Evolutionary conservation across 1,140 invertebrate species (phyloP), one percentile per base, ranked within the genome.

Genomic region (Hydropsyche tenuis): DNA sequence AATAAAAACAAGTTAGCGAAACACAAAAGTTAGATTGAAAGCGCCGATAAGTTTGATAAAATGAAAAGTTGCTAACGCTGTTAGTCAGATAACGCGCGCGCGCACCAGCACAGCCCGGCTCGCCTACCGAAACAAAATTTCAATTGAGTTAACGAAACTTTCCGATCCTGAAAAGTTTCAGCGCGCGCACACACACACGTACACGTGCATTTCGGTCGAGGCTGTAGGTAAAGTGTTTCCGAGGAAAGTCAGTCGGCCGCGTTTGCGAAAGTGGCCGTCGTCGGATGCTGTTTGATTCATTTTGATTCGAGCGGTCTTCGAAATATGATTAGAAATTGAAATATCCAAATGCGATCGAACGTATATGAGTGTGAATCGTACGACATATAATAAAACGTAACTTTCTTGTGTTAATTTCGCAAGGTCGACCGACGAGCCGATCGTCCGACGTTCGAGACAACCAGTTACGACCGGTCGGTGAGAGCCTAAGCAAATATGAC

Each of bases 71-170:
- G 42, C 69, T 45, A 60, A 60, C 48, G 69, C 27, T 43, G 63
- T 65, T 65, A 65, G 63, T 65, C 63, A 65, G 63, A 65, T 65
- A 65, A 69, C 70, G 65, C 30, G 64, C 43, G 20, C 56, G 25
- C 20, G 30, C 30, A 9, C 30, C 3, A 3, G 3, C 30, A 37
- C 73, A 22, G 20, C 48, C 16, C 16, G 16, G 56, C 30, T 46
- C 42, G 51, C 45, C 37, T 70, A 69, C 60, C 69, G 51, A 75
- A 75, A 75, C 73, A 75, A 75, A 71, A 72, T 75, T 75, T 75
- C 74, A 75, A 72, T 75, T 60, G 74, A 75, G 74, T 75, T 75
- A 65, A 65, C 27, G 56, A 60, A 48, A 45, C 42, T 64, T 69
- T 69, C 16, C 65, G 65, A 69, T 69, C 23, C 43, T 27, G 45